These are phyloP conservation scores for Proisotoma minuta DNA, from an alignment of 2,888 invertebrate genomes.

Conservation along the genomic window DNA sequence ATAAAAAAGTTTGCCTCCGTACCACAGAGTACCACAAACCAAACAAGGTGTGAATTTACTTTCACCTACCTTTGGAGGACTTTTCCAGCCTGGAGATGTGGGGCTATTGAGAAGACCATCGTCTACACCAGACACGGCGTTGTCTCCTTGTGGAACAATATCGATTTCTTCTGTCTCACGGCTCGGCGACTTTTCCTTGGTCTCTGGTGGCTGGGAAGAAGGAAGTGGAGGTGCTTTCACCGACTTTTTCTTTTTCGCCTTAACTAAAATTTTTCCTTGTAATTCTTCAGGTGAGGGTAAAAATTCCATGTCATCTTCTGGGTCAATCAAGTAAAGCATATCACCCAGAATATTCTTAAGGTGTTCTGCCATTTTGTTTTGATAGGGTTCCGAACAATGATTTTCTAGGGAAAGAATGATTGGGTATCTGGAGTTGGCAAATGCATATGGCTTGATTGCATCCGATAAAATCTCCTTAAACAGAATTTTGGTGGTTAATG, in stretches of 20 bases:
- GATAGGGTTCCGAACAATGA: constrained; percentile 53
- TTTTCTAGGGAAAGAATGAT: constrained; percentile 56
- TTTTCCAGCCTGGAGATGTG: constrained; percentile 23
- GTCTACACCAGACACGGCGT: constrained; percentile 16
- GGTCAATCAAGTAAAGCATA: constrained; percentile 49
- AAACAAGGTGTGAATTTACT: background rate
- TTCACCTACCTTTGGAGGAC: constrained; percentile 36
- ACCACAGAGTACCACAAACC: background rate
- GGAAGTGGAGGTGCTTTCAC: constrained; percentile 16
- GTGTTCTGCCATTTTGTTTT: constrained; percentile 52
- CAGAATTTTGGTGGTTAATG: constrained; percentile 53
- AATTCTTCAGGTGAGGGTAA: constrained; percentile 55
- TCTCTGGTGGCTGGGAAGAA: constrained; percentile 22
- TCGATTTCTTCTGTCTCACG: constrained; percentile 24
- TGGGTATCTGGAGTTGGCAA: constrained; percentile 52
- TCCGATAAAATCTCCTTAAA: constrained; percentile 53
- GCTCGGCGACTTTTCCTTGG: constrained; percentile 32
- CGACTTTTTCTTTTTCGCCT: constrained; percentile 50
- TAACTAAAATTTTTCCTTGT: constrained; percentile 54
- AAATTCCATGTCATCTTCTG: constrained; percentile 50
- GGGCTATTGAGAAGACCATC: constrained; percentile 33
- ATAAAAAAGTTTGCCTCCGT: no score
- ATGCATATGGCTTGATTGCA: constrained; percentile 54
- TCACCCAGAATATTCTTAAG: constrained; percentile 53
- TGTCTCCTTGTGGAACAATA: constrained; percentile 23